Conservation (phyloP, 2,113 vertebrate species). For the Sakesphorus luctuosus region DNA sequence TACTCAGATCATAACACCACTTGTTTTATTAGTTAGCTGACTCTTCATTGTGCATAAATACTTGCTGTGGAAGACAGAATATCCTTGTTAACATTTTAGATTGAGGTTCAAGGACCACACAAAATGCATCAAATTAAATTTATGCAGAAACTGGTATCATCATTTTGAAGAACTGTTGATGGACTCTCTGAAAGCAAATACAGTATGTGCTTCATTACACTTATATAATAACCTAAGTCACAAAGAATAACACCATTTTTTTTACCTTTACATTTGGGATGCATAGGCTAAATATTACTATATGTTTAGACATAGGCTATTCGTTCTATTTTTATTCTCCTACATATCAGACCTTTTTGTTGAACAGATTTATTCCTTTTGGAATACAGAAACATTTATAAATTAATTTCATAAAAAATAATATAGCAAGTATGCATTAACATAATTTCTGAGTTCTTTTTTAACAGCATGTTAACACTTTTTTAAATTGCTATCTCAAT, state of each 20-base stretch:
- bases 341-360: background rate
- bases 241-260: background rate
- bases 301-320: background rate
- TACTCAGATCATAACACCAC: background rate
- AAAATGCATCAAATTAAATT: background rate
- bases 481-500: background rate
- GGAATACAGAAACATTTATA: background rate
- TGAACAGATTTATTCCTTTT: background rate
- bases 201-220: background rate
- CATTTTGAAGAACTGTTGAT: background rate
- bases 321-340: background rate
- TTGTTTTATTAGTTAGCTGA: background rate
- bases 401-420: background rate
- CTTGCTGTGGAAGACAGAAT: background rate
- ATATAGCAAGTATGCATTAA: background rate
- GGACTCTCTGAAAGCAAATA: background rate
- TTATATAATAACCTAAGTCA: background rate
- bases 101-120: background rate
- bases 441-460: background rate
- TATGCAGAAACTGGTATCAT: accelerated
- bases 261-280: background rate
- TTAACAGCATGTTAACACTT: background rate
- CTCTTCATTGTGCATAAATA: background rate
- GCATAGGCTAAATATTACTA: background rate
- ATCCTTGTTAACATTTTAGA: background rate